These are phyloP conservation scores for Diabrotica balteata DNA, from an alignment of 2,888 invertebrate genomes.

Conservation along the genomic window DNA sequence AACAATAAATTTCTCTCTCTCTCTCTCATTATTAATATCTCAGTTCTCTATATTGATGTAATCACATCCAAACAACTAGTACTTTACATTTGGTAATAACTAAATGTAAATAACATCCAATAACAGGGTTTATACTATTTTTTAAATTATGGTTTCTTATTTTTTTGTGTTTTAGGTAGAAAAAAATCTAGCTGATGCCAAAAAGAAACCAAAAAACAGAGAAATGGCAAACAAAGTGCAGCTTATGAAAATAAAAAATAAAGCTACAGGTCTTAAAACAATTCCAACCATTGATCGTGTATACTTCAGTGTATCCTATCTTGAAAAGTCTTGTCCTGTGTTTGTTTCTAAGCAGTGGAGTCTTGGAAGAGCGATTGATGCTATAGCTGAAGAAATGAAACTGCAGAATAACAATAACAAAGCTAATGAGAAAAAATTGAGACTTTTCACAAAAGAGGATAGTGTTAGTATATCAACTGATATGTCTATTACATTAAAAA, in stretches of 20 bases:
- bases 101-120: too few species aligned
- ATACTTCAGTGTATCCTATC: slow-evolving; percentile 72
- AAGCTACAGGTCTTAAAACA: slow-evolving; percentile 73
- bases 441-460: slow-evolving; percentile 68
- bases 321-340: slow-evolving; percentile 61
- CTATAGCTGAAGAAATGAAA: slow-evolving; percentile 70
- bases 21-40: too few species aligned
- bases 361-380: slow-evolving; percentile 67
- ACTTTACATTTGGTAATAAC: too few species aligned
- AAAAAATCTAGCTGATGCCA: slow-evolving; percentile 66
- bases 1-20: too few species aligned
- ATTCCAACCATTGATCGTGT: slow-evolving; percentile 72
- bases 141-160: too few species aligned
- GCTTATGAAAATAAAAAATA: slow-evolving; percentile 82
- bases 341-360: slow-evolving; percentile 75
- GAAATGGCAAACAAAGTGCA: slow-evolving; percentile 79
- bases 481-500: slow-evolving; percentile 65
- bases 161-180: slow-evolving; percentile 60
- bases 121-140: too few species aligned
- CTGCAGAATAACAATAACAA: slow-evolving; percentile 75
- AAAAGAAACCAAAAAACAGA: slow-evolving; percentile 69
- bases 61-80: too few species aligned
- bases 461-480: slow-evolving; percentile 64
- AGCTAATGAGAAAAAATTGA: slow-evolving; percentile 65
- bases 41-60: too few species aligned